These are phyloP conservation scores for Lepus timidus DNA, from an alignment of 2,113 vertebrate species.

Conservation along the genomic window DNA sequence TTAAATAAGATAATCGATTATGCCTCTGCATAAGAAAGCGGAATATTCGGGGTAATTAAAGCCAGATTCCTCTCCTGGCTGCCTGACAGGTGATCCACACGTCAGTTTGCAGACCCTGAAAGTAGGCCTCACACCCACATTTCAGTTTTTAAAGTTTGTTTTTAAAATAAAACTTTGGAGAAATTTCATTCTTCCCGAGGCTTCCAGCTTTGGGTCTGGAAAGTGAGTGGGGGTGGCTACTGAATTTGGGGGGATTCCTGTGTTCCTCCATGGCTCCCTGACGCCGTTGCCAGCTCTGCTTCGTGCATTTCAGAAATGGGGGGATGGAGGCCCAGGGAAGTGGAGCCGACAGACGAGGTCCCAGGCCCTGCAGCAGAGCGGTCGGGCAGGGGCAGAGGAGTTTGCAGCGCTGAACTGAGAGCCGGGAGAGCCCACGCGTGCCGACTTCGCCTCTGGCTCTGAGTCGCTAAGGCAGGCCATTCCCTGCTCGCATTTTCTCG, in stretches of 20 bases:
- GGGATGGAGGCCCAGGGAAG: constrained; percentile 20
- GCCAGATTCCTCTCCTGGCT: constrained; percentile 88
- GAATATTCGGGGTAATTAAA: constrained; percentile 91
- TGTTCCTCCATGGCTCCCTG: not conserved
- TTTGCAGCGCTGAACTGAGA: too few species aligned
- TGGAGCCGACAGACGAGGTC: not conserved
- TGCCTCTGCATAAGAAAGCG: constrained; percentile 91
- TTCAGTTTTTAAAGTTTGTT: constrained; percentile 79
- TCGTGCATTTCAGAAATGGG: not conserved
- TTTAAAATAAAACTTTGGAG: constrained; percentile 55
- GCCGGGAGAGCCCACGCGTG: too few species aligned
- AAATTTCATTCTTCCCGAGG: not conserved
- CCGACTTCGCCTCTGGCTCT: too few species aligned
- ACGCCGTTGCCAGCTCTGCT: not conserved
- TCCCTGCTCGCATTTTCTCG: too few species aligned
- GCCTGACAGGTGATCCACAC: constrained; percentile 88
- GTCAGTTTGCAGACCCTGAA: constrained; percentile 87
- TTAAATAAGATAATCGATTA: constrained; percentile 93
- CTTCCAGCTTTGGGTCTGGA: constrained; percentile 65
- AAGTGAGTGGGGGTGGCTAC: not conserved
- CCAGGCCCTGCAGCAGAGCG: too few species aligned
- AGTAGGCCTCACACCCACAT: constrained; percentile 86
- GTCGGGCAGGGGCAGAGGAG: too few species aligned
- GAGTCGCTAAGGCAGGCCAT: too few species aligned
- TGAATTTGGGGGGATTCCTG: constrained; percentile 15